A percentile compares a stretch with the other conserved stretches of the same genome.
These are phyloP conservation scores for Cryptotermes secundus DNA, from an alignment of 1,140 invertebrate species.

Conservation along the genomic window DNA sequence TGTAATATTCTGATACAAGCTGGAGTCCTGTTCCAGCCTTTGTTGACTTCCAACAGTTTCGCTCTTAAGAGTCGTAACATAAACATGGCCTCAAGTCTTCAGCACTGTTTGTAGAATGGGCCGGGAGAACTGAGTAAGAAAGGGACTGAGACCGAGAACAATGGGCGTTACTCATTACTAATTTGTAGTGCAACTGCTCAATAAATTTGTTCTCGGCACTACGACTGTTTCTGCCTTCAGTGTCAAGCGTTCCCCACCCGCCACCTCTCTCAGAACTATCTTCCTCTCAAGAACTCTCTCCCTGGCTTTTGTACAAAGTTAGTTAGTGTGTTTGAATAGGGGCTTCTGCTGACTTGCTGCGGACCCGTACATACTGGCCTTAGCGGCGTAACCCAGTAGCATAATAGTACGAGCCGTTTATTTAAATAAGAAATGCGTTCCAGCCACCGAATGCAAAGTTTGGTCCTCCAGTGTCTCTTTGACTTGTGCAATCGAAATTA, in stretches of 20 bases:
- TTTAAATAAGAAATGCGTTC: background rate
- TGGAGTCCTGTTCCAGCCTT: background rate
- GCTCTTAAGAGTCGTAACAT: background rate
- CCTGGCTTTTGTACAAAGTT: conserved; percentile 16
- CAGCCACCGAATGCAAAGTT: background rate
- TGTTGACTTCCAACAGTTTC: background rate
- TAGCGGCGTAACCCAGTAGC: background rate
- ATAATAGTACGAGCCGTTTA: background rate
- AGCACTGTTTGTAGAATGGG: background rate
- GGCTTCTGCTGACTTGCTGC: background rate
- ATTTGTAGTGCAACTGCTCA: background rate
- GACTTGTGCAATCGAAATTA: background rate
- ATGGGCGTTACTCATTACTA: background rate
- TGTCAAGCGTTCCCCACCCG: background rate
- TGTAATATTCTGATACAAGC: background rate
- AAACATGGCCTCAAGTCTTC: background rate
- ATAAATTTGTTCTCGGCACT: background rate
- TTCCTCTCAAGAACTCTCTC: background rate
- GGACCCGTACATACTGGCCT: background rate
- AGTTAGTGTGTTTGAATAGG: conserved; percentile 17
- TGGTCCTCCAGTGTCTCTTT: background rate
- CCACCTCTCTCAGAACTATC: background rate
- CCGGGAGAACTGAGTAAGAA: background rate
- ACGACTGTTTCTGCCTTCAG: background rate
- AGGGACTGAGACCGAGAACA: background rate